Percentiles rank a stretch among this genome's conserved stretches.
Evolutionary conservation across 2,888 invertebrate genomes (phyloP).

Genomic region (Drosophila demipolita): DNA sequence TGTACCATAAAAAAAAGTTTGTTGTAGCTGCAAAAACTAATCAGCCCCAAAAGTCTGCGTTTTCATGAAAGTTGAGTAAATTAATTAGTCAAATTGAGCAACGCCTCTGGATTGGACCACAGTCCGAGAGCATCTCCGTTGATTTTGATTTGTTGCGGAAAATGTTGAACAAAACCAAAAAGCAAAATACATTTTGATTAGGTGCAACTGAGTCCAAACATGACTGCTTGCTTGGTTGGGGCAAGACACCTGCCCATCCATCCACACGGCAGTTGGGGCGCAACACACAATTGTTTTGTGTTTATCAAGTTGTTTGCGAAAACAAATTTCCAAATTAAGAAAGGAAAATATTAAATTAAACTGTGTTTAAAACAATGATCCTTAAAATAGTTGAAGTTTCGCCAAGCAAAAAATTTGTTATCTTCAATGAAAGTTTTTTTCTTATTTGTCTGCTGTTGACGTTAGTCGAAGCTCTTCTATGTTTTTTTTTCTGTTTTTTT

Average conservation of each 20-base stretch:
- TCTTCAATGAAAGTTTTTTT: slow-evolving; percentile 62
- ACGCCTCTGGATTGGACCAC: slow-evolving; percentile 1
- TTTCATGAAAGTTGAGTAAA: slow-evolving; percentile 62
- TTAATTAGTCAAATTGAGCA: slow-evolving; percentile 68
- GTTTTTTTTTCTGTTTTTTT: slow-evolving; percentile 18
- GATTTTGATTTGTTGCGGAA: slow-evolving; percentile 48
- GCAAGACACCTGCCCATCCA: background rate
- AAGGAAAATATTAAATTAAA: slow-evolving; percentile 50
- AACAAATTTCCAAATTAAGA: slow-evolving; percentile 52
- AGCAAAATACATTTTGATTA: slow-evolving; percentile 60
- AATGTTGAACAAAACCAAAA: slow-evolving; percentile 47
- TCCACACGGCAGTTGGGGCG: background rate
- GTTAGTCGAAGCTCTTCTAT: slow-evolving; percentile 23
- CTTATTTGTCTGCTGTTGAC: slow-evolving; percentile 33
- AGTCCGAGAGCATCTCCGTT: background rate
- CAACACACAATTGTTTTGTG: slow-evolving; percentile 23
- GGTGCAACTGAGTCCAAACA: slow-evolving; percentile 48
- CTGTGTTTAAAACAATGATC: slow-evolving; percentile 40
- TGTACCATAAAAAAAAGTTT: slow-evolving; percentile 49
- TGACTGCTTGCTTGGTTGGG: slow-evolving; percentile 19
- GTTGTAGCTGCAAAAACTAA: slow-evolving; percentile 40
- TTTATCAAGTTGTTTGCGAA: slow-evolving; percentile 33
- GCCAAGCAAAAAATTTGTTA: slow-evolving; percentile 55
- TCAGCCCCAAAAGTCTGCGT: slow-evolving; percentile 41
- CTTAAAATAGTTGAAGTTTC: slow-evolving; percentile 52